phyloP scores from a whole-genome alignment of 2,797 vertebrate genomes.

The Hyperoplus lanceolatus region DNA sequence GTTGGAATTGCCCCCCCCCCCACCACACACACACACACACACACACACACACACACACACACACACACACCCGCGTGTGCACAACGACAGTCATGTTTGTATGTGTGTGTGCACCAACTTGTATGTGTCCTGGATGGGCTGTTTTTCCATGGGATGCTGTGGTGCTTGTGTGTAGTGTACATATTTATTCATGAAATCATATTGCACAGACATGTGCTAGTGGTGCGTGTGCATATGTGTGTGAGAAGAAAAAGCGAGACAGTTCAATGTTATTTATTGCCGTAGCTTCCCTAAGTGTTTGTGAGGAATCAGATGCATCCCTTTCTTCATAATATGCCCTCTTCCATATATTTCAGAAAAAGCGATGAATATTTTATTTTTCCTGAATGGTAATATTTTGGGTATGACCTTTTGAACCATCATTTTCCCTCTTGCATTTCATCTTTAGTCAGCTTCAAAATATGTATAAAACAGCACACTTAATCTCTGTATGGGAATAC shows the following conservation, averaged over 20 bases:
- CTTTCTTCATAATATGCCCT: background rate
- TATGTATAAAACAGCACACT: background rate
- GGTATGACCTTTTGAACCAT: background rate
- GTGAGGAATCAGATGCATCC: background rate
- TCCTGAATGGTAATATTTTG: background rate
- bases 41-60: no score
- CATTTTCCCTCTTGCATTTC: background rate
- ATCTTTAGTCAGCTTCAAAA: background rate
- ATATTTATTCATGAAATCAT: background rate
- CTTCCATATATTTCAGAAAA: constrained; percentile 7
- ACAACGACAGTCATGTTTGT: background rate
- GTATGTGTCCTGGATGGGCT: background rate
- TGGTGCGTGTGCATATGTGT: background rate
- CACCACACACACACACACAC: background rate
- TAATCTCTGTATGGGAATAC: background rate
- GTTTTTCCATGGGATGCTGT: background rate
- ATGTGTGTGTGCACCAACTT: background rate
- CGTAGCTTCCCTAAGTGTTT: background rate
- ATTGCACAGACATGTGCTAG: background rate
- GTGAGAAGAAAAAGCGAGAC: background rate
- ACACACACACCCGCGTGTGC: background rate
- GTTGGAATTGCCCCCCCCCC: no score
- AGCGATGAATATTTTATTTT: constrained; percentile 14
- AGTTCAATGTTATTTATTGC: background rate
- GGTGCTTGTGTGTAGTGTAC: background rate